phyloP scores from a whole-genome alignment of 2,797 vertebrate species.

The Crenichthys baileyi region DNA sequence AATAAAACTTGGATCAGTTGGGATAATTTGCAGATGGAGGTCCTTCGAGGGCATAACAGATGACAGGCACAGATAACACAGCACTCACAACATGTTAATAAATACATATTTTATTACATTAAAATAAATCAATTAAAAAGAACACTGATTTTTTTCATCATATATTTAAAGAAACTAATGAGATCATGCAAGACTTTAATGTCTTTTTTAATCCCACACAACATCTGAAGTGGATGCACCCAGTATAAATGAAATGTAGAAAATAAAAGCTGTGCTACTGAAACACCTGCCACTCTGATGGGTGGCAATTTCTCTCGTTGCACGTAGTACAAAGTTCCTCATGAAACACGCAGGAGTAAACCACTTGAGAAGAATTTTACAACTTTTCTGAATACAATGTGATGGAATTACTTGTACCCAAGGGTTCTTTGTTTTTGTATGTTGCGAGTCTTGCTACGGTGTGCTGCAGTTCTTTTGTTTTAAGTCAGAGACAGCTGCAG shows the following conservation, averaged over 20 bases:
- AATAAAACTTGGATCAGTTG: background rate
- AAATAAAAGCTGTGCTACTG: slow-evolving; percentile 80
- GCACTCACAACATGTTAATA: slow-evolving; percentile 62
- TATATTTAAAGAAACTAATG: slow-evolving; percentile 81
- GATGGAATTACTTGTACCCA: slow-evolving; percentile 31
- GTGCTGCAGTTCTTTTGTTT: slow-evolving; percentile 46
- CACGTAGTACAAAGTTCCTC: slow-evolving; percentile 56
- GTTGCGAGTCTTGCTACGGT: slow-evolving; percentile 55
- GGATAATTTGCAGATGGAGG: background rate
- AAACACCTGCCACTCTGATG: slow-evolving; percentile 65
- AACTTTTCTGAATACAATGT: slow-evolving; percentile 42
- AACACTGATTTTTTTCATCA: slow-evolving; percentile 73
- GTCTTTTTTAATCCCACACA: slow-evolving; percentile 66
- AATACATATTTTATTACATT: slow-evolving; percentile 84
- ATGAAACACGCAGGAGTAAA: slow-evolving; percentile 53
- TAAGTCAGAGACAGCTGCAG: slow-evolving; percentile 34
- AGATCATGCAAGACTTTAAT: slow-evolving; percentile 81
- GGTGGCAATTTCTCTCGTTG: slow-evolving; percentile 55
- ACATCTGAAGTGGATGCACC: slow-evolving; percentile 69
- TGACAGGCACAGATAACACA: background rate
- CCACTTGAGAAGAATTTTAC: slow-evolving; percentile 46
- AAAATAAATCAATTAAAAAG: slow-evolving; percentile 84
- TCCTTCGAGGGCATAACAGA: background rate
- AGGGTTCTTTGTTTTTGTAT: slow-evolving; percentile 19
- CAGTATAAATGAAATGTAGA: slow-evolving; percentile 76